Conservation (phyloP, 2,797 vertebrate genomes). For the Rhinophrynus dorsalis region DNA sequence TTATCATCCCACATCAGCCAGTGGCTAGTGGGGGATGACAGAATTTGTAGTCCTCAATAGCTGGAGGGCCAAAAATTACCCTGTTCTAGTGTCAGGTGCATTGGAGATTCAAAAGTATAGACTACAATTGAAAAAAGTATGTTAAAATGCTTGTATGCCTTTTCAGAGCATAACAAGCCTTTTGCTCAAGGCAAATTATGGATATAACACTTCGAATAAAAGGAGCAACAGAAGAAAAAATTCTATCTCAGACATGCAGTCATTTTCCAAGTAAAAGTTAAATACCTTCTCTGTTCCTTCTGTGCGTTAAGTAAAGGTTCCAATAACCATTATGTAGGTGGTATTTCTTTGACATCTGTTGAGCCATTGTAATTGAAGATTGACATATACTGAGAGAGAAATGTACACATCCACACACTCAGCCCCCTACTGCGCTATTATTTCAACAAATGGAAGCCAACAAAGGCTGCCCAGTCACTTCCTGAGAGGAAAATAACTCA, state of each 20-base stretch:
- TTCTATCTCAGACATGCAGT: background rate
- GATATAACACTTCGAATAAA: conserved; percentile 6
- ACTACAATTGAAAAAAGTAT: background rate
- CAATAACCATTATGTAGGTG: conserved; percentile 9
- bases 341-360: conserved; percentile 45
- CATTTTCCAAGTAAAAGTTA: conserved; percentile 36
- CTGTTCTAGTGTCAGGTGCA: too few relatives aligned
- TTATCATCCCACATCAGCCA: too few relatives aligned
- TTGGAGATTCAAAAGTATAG: background rate
- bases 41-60: too few relatives aligned
- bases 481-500: conserved; percentile 46
- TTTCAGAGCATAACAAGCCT: background rate
- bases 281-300: conserved; percentile 1
- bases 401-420: conserved; percentile 40
- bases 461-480: conserved; percentile 45
- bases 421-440: conserved; percentile 40
- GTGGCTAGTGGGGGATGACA: too few relatives aligned
- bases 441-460: conserved; percentile 43
- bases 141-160: background rate
- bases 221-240: background rate
- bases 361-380: conserved; percentile 43
- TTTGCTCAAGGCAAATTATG: background rate
- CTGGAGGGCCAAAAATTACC: too few relatives aligned
- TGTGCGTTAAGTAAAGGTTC: conserved; percentile 8
- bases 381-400: conserved; percentile 40